These are phyloP conservation scores for Bos indicus DNA, from an alignment of 2,113 vertebrate species.

Conservation along the genomic window DNA sequence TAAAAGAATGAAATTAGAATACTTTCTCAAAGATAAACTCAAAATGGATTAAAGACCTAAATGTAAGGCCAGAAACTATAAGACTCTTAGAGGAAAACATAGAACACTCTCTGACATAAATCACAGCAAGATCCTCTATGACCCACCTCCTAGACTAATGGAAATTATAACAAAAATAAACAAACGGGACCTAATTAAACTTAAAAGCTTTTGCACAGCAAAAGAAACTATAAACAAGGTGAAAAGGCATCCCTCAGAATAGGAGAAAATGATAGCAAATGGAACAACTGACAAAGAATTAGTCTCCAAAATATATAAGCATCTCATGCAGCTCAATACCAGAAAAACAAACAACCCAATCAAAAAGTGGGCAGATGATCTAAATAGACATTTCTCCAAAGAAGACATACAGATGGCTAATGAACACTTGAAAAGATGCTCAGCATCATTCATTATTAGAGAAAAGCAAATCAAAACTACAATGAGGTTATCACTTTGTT, in stretches of 20 bases:
- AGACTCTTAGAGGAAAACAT: neutral
- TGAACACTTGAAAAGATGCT: neutral
- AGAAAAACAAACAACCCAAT: neutral
- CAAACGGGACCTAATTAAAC: neutral
- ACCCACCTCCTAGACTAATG: neutral
- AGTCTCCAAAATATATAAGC: neutral
- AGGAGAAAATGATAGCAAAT: neutral
- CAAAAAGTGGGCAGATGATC: neutral
- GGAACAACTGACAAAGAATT: neutral
- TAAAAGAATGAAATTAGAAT: neutral
- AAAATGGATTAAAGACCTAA: neutral
- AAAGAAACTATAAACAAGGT: neutral
- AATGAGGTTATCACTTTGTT: neutral
- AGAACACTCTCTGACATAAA: neutral
- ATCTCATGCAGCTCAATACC: neutral
- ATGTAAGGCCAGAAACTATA: neutral
- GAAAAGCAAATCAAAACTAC: neutral
- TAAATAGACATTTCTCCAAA: neutral
- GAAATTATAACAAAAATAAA: neutral
- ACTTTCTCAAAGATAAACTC: neutral
- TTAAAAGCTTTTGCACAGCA: neutral
- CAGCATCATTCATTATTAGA: neutral
- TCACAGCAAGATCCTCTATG: neutral
- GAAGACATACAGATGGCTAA: neutral
- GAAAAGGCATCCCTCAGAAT: neutral